Percentiles rank a stretch among this genome's conserved stretches.
These are phyloP conservation scores for Arctopsyche grandis DNA, from an alignment of 1,140 invertebrate species.

Conservation along the genomic window DNA sequence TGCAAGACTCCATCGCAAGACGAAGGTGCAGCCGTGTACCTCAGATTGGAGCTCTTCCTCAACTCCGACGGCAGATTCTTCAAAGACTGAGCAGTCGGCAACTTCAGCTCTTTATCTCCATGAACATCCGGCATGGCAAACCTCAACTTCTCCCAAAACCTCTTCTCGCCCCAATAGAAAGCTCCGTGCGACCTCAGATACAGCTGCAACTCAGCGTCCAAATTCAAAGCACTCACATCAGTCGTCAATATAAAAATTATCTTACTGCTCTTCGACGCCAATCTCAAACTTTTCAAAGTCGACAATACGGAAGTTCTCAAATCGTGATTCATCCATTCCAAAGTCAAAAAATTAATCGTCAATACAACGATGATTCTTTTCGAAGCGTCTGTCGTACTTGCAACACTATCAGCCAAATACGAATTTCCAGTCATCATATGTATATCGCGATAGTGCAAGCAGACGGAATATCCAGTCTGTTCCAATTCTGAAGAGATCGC, in stretches of 20 bases:
- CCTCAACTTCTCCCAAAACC: conserved; percentile 83
- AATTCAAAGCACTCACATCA: conserved; percentile 79
- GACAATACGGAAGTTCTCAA: conserved; percentile 48
- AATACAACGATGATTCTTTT: conserved; percentile 63
- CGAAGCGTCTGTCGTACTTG: conserved; percentile 64
- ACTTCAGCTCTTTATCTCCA: conserved; percentile 28
- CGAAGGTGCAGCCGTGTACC: conserved; percentile 36
- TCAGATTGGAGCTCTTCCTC: conserved; percentile 42
- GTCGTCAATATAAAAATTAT: conserved; percentile 72
- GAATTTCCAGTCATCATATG: conserved; percentile 57
- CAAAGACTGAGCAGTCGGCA: conserved; percentile 24
- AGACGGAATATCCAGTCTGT: conserved; percentile 71
- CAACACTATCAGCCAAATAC: conserved; percentile 60
- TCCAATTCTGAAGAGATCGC: conserved; percentile 84
- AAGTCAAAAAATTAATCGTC: conserved; percentile 63
- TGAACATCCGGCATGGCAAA: conserved; percentile 78
- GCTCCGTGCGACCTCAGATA: conserved; percentile 76
- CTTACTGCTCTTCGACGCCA: conserved; percentile 46
- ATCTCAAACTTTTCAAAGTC: conserved; percentile 45
- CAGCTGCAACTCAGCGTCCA: conserved; percentile 83
- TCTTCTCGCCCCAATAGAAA: conserved; percentile 78
- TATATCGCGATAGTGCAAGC: conserved; percentile 73
- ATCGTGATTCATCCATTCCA: conserved; percentile 52
- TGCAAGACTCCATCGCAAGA: neutral
- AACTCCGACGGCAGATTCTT: conserved; percentile 41